Conservation (phyloP, 2,797 vertebrate genomes). For the Harpagifer antarcticus region DNA sequence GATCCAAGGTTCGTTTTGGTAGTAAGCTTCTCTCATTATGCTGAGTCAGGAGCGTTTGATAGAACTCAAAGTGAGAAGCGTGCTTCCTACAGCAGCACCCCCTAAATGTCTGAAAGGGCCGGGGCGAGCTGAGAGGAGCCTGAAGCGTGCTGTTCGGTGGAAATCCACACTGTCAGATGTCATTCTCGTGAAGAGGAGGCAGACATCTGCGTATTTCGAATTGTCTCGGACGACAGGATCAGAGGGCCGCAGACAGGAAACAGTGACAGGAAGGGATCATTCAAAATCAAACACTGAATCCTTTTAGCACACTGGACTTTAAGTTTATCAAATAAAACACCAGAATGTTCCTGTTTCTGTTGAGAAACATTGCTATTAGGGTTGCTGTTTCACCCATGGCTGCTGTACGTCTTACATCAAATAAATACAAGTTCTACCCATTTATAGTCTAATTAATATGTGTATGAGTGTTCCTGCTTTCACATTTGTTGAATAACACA, state of each 20-base stretch:
- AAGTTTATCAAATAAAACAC: not conserved
- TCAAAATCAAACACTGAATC: not conserved
- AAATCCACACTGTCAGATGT: slow-evolving; percentile 67
- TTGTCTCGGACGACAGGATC: slow-evolving; percentile 12
- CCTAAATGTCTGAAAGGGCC: slow-evolving; percentile 56
- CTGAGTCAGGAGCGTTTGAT: slow-evolving; percentile 61
- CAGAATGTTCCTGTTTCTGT: no score
- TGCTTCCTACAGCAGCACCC: slow-evolving; percentile 43
- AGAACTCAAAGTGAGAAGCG: slow-evolving; percentile 68
- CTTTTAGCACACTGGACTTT: slow-evolving; percentile 3
- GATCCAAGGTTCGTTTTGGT: slow-evolving; percentile 31
- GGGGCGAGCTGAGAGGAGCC: slow-evolving; percentile 42
- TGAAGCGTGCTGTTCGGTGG: slow-evolving; percentile 40
- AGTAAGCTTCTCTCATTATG: slow-evolving; percentile 55
- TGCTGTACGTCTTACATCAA: not conserved
- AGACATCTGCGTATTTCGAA: slow-evolving; percentile 58
- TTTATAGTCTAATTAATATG: slow-evolving; percentile 37
- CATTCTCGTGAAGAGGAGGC: slow-evolving; percentile 46
- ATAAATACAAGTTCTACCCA: not conserved
- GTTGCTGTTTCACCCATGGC: not conserved
- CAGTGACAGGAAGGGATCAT: slow-evolving; percentile 9
- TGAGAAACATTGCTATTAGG: not conserved
- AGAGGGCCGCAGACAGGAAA: not conserved
- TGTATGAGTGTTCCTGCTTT: slow-evolving; percentile 25
- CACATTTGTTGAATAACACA: slow-evolving; percentile 29